Evolutionary conservation across 2,113 vertebrate genomes (phyloP), one percentile per base, ranked within the genome.

Genomic region (Orientallactaga bullata): DNA sequence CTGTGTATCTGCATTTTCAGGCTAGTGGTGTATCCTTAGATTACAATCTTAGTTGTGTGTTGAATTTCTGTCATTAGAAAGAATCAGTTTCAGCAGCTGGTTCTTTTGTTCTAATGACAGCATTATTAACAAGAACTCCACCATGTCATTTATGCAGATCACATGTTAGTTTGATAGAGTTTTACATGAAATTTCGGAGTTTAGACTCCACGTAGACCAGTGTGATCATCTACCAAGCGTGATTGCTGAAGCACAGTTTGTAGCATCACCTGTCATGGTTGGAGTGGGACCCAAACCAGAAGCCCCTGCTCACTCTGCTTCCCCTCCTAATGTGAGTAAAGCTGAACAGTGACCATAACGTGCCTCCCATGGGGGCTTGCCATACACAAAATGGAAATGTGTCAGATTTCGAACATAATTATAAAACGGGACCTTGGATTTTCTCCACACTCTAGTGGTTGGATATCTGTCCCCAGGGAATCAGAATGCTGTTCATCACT

Each of bases 71-170:
- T 92, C 86, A 65, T 47, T 92, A 28, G 91, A 85, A 95, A 55
- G 20, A 84, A 65, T 21, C 5, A 63, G 13, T 63, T 85, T 85
- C 39, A 74, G 35, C 7, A 91, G 61, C 60, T 74, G 26, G 21
- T 79, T 91, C 42, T 32, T 87, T 91, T 65, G 74, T 91, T 68
- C 35, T 78, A 74, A 55, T 89, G 58, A 37, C 63, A 78, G 35
- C 37, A 28, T 84, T 95, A 51, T 78, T 95, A 69, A 91, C 89
- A 83, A 90, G 55, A 89, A 37, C 15, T 74, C 69, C 42, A 51
- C 18, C n/a, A 72, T 69, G 65, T 13, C 80, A 73, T 80, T 84
- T 61, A 66, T 72, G 15, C 74, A 79, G 77, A 39, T 87, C 58
- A 82, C 32, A 73, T 68, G 23, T 58, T 88, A 65, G 78, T 87